phyloP scores from a whole-genome alignment of 2,113 vertebrate species.

The Brachypteracias leptosomus region DNA sequence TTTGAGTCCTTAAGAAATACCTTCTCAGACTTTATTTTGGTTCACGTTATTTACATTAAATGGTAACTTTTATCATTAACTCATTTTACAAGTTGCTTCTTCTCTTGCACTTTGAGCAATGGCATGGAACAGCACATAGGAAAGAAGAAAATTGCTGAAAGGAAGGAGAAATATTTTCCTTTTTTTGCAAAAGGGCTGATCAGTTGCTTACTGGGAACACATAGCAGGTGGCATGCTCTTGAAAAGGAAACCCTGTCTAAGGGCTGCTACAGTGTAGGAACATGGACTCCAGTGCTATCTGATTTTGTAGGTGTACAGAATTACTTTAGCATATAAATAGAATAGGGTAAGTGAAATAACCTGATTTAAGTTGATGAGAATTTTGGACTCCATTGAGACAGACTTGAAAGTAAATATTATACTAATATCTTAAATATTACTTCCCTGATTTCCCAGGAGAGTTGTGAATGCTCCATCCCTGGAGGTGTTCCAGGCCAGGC shows the following conservation, averaged over 20 bases:
- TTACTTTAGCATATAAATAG: not conserved
- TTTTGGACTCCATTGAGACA: not conserved
- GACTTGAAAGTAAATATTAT: not conserved
- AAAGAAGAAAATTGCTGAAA: conserved; percentile 20
- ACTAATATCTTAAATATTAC: not conserved
- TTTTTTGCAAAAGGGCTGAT: conserved; percentile 39
- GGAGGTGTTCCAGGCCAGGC: too few species aligned
- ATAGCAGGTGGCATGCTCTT: too few species aligned
- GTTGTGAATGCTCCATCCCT: not conserved
- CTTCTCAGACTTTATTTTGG: conserved; percentile 24
- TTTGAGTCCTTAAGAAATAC: not conserved
- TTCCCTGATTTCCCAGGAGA: not conserved
- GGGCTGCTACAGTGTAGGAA: not conserved
- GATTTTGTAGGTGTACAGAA: not conserved
- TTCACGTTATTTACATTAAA: conserved; percentile 12
- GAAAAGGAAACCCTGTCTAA: not conserved
- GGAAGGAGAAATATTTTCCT: not conserved
- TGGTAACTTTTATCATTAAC: not conserved
- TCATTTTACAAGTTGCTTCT: conserved; percentile 19
- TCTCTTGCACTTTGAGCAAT: not conserved
- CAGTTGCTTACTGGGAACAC: not conserved
- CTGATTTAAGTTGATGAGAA: not conserved
- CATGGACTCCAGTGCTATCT: not conserved
- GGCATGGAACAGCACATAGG: not conserved
- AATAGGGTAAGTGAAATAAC: not conserved